Conservation (phyloP, 37 sponge, comb jelly and placozoan species). For the Beroe forskalii region DNA sequence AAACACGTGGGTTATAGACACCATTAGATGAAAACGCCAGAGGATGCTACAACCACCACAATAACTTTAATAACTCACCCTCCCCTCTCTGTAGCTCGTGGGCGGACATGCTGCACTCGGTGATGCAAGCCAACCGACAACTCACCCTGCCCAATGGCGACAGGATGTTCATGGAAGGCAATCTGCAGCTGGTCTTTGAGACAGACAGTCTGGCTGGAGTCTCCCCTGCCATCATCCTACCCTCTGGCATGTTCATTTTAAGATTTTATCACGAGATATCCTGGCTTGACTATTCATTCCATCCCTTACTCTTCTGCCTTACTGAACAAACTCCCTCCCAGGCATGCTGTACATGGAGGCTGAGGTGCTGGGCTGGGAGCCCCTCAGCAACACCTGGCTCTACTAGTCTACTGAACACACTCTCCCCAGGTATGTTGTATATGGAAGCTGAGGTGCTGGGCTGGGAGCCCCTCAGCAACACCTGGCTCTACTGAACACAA, state of each 20-base stretch:
- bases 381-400: conserved; percentile 76
- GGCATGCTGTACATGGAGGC: conserved; percentile 81
- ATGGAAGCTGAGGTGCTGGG: conserved; percentile 75
- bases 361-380: conserved; percentile 78
- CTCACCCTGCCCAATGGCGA: conserved; percentile 78
- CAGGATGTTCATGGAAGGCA: conserved; percentile 64
- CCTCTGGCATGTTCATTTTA: background rate
- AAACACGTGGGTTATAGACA: no score
- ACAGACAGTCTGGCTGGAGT: conserved; percentile 72
- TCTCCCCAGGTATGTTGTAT: conserved; percentile 75
- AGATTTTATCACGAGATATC: no score
- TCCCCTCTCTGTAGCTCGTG: background rate
- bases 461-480: conserved; percentile 80
- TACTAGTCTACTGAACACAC: no score
- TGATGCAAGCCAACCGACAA: background rate
- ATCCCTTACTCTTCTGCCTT: background rate
- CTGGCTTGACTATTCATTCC: no score
- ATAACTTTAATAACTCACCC: no score
- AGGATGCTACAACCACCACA: no score
- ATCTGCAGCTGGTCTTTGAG: conserved; percentile 77
- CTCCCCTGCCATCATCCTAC: conserved; percentile 68
- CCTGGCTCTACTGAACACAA: no score
- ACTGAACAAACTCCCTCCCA: conserved; percentile 64
- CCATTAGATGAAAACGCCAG: no score
- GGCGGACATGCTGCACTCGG: conserved; percentile 28